phyloP scores from a whole-genome alignment of 2,797 vertebrate genomes.

The Carcharodon carcharias region DNA sequence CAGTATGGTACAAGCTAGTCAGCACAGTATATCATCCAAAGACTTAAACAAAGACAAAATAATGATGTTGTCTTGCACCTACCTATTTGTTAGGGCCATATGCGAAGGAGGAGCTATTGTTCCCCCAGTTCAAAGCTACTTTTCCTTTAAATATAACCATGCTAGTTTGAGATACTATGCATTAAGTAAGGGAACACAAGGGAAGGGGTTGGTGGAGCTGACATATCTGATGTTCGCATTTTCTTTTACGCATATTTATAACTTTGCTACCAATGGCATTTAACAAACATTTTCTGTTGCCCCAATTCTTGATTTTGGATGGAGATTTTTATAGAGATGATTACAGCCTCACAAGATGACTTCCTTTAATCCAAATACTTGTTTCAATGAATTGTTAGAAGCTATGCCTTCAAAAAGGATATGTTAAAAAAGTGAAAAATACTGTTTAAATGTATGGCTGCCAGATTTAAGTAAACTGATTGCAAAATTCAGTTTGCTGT shows the following conservation, averaged over 20 bases:
- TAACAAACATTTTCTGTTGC: neutral
- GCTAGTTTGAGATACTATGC: neutral
- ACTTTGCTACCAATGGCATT: neutral
- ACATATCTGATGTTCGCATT: neutral
- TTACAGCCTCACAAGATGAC: neutral
- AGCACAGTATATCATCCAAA: neutral
- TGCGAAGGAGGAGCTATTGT: neutral
- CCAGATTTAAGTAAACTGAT: neutral
- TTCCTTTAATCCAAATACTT: neutral
- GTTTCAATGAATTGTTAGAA: neutral
- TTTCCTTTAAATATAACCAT: neutral
- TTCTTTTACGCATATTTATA: neutral
- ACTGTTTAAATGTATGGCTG: neutral
- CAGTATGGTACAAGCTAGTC: too few species aligned
- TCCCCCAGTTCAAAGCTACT: neutral
- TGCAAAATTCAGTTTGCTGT: neutral
- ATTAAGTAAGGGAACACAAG: neutral
- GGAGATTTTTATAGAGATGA: neutral
- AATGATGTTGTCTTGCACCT: neutral
- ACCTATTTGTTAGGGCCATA: neutral
- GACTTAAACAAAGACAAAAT: neutral
- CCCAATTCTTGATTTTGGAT: neutral
- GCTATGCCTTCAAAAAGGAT: neutral
- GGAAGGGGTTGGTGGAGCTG: neutral
- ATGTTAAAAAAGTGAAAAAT: neutral